These are phyloP conservation scores for Tenthredo distinguenda DNA, from an alignment of 2,888 invertebrate species.

Conservation along the genomic window DNA sequence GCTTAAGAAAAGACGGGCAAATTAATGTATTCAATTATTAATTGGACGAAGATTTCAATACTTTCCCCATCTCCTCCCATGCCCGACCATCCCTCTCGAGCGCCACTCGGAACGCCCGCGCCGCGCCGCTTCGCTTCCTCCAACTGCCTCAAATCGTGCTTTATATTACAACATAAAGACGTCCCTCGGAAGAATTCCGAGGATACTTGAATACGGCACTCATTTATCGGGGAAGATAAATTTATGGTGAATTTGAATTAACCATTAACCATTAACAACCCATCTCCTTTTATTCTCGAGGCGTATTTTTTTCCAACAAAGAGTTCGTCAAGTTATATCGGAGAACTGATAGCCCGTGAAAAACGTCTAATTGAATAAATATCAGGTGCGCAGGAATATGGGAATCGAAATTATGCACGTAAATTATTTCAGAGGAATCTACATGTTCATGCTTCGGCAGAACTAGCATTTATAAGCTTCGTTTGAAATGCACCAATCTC, in stretches of 20 bases:
- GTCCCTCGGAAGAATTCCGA: not conserved
- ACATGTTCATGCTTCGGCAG: conserved; percentile 2
- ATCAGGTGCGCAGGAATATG: not conserved
- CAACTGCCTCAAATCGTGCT: conserved; percentile 5
- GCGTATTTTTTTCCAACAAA: not conserved
- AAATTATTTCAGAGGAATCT: conserved; percentile 16
- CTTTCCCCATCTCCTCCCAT: not conserved
- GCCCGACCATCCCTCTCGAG: conserved; percentile 4
- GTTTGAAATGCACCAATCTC: conserved; percentile 3
- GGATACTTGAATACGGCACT: not conserved
- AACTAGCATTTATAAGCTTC: conserved; percentile 22
- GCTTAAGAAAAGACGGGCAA: conserved; percentile 43
- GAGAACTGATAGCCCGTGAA: conserved; percentile 7
- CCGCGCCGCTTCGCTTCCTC: not conserved
- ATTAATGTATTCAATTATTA: conserved; percentile 54
- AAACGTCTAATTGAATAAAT: not conserved
- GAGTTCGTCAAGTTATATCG: not conserved
- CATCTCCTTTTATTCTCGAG: not conserved
- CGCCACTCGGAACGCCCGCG: not conserved
- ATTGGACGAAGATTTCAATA: conserved; percentile 49
- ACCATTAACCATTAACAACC: conserved; percentile 17
- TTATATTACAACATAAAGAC: conserved; percentile 27
- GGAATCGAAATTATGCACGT: not conserved
- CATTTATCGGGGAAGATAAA: conserved; percentile 24
- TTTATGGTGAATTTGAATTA: conserved; percentile 15